Evolutionary conservation across 2,113 vertebrate species (phyloP).

Genomic region (Ochotona princeps): DNA sequence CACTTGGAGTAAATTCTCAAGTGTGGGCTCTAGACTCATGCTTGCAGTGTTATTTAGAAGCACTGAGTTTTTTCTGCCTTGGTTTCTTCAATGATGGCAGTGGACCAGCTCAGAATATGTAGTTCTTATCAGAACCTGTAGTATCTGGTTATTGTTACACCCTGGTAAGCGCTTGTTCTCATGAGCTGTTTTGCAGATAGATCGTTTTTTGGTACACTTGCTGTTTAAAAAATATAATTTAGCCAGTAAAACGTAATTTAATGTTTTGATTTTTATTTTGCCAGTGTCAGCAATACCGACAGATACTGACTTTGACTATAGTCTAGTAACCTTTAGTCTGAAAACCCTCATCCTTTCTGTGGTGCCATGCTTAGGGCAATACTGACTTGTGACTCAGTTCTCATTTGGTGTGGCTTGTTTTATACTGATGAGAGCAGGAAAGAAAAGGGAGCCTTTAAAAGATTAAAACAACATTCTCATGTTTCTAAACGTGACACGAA

Average conservation of each 20-base stretch:
- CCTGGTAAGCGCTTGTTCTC: neutral
- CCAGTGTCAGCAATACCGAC: neutral
- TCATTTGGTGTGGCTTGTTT: neutral
- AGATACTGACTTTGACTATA: neutral
- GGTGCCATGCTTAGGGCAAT: neutral
- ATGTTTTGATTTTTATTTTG: neutral
- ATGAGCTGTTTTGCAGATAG: neutral
- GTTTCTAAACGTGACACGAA: neutral
- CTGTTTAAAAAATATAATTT: neutral
- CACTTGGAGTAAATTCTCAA: neutral
- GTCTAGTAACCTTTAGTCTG: neutral
- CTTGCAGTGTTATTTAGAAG: neutral
- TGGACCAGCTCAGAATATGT: neutral
- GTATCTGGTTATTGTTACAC: neutral
- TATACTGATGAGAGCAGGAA: neutral
- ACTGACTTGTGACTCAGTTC: neutral
- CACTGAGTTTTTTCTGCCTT: neutral
- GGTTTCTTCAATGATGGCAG: neutral
- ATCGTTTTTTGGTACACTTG: neutral
- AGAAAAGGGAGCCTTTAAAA: neutral
- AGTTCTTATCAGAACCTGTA: neutral
- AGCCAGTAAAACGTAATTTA: neutral
- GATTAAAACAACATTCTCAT: neutral
- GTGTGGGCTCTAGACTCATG: fast-evolving
- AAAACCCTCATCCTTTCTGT: neutral